Evolutionary conservation across 1,140 invertebrate species (phyloP).

Genomic region (Steinernema khuongi): DNA sequence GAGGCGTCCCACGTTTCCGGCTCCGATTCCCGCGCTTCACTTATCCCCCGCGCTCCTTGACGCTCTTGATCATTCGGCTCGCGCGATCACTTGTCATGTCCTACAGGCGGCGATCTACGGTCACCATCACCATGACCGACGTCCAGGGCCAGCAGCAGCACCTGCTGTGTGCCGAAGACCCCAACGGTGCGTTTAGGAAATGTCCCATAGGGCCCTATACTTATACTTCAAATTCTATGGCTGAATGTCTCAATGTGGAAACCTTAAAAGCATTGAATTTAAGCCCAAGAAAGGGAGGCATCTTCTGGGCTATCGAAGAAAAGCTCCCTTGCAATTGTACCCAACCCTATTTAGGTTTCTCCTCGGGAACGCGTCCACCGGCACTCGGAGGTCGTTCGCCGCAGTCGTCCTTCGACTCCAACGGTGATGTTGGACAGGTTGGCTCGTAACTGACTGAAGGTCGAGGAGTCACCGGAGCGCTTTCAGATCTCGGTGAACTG

Average conservation of each 20-base stretch:
- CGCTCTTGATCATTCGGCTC: background rate
- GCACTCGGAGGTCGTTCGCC: conserved; percentile 39
- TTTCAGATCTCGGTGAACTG: conserved; percentile 43
- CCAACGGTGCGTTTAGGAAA: background rate
- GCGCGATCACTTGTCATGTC: background rate
- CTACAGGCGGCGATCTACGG: background rate
- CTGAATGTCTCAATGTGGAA: no score
- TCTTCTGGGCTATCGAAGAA: background rate
- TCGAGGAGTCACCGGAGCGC: background rate
- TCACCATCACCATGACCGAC: background rate
- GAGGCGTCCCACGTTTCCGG: no score
- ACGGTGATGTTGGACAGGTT: conserved; percentile 44
- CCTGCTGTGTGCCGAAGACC: background rate
- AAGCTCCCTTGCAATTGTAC: background rate
- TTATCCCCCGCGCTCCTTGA: background rate
- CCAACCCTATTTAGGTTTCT: background rate
- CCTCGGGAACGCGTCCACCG: conserved; percentile 22
- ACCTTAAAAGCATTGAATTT: no score
- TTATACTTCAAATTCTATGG: no score
- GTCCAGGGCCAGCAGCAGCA: background rate
- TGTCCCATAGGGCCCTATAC: no score
- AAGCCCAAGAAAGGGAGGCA: background rate
- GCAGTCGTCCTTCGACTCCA: conserved; percentile 45
- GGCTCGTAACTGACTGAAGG: conserved; percentile 7
- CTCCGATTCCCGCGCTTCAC: no score